phyloP scores from a whole-genome alignment of 2,888 invertebrate genomes.

The Hirtodrosophila duncani region DNA sequence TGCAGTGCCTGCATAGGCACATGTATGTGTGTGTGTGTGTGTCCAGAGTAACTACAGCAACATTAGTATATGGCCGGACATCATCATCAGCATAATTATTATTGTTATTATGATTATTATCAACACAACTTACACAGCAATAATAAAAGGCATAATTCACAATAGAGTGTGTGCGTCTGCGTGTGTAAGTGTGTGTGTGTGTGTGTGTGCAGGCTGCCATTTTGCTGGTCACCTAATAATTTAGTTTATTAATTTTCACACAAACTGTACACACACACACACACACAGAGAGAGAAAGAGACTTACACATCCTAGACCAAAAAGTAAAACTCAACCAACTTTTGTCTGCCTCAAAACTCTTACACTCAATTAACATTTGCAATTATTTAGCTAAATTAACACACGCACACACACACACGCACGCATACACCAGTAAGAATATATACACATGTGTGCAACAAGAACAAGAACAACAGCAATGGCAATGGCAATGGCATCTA shows the following conservation, averaged over 20 bases:
- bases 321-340: no score
- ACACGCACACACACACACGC: conserved; percentile 14
- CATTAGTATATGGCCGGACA: conserved; percentile 62
- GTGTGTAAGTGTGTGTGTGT: background rate
- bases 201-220: conserved; percentile 17
- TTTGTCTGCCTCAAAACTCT: conserved; percentile 53
- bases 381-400: conserved; percentile 70
- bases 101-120: no score
- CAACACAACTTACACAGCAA: conserved; percentile 65
- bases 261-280: conserved; percentile 7
- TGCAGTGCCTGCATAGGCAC: background rate
- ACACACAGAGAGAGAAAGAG: no score
- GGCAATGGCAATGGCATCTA: no score
- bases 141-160: conserved; percentile 66
- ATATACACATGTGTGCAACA: no score
- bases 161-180: conserved; percentile 36
- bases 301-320: no score
- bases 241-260: conserved; percentile 5
- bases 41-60: conserved; percentile 1
- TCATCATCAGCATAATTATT: no score
- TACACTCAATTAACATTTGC: conserved; percentile 70
- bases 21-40: conserved; percentile 6
- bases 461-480: conserved; percentile 3
- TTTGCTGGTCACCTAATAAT: conserved; percentile 36
- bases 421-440: conserved; percentile 1